Conservation (phyloP, 2,888 invertebrate genomes). For the Microctonus brassicae region DNA sequence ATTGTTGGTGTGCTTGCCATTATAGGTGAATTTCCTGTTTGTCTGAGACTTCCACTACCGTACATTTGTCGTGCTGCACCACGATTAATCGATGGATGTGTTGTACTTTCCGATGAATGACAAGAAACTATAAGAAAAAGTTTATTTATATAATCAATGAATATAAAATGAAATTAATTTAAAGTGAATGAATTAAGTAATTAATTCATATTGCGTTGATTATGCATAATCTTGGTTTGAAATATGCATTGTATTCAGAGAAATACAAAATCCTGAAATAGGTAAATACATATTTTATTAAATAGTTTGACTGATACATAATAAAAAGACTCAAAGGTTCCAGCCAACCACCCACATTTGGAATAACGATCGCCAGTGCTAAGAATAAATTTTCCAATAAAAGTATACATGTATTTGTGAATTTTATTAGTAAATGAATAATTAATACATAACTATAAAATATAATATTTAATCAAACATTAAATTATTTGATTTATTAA, state of each 20-base stretch:
- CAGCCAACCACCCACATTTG: background rate
- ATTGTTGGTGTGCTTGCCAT: constrained; percentile 49
- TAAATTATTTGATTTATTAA: too few species aligned
- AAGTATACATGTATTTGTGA: too few species aligned
- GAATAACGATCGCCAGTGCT: background rate
- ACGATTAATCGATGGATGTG: constrained; percentile 72
- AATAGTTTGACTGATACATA: background rate
- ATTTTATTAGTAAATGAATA: too few species aligned
- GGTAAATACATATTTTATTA: background rate
- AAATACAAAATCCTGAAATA: background rate
- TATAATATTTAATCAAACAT: too few species aligned
- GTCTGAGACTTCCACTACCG: constrained; percentile 72
- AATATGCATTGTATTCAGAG: too few species aligned
- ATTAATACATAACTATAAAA: too few species aligned
- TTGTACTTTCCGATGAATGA: constrained; percentile 51
- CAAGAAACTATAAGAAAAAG: constrained; percentile 3
- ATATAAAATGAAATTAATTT: too few species aligned
- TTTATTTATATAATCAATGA: background rate
- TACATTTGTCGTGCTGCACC: constrained; percentile 74
- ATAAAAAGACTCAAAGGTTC: background rate
- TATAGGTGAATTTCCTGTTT: constrained; percentile 68
- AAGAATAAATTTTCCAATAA: background rate
- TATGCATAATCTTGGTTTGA: too few species aligned
- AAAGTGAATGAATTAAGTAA: too few species aligned
- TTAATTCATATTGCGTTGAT: background rate